Conservation (phyloP, 2,797 vertebrate species). For the Bradypodion ventrale region DNA sequence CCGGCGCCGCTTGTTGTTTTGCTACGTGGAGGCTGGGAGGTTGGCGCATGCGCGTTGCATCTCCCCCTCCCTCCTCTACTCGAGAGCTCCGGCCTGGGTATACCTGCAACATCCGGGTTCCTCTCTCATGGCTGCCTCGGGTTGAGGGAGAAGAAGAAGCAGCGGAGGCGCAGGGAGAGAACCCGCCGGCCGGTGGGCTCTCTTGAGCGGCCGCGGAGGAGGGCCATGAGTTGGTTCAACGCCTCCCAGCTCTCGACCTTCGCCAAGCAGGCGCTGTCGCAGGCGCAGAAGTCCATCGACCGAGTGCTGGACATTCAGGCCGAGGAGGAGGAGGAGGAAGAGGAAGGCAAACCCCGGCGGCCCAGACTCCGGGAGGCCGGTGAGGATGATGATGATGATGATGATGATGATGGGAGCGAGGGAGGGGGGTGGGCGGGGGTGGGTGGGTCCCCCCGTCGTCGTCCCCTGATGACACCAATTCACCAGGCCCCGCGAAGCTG, state of each 20-base stretch:
- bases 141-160: background rate
- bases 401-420: constrained; percentile 77
- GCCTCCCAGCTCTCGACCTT: constrained; percentile 95
- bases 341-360: background rate
- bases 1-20: constrained; percentile 30
- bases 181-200: too few relatives aligned
- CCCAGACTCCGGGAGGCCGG: constrained; percentile 3
- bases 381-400: constrained; percentile 70
- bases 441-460: too few relatives aligned
- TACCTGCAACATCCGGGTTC: constrained; percentile 4
- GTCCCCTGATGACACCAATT: too few relatives aligned
- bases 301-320: constrained; percentile 96
- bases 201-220: background rate
- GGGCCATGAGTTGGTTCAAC: constrained; percentile 96
- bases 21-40: constrained; percentile 9
- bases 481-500: too few relatives aligned
- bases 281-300: constrained; percentile 98
- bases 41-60: background rate
- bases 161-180: background rate
- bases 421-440: too few relatives aligned
- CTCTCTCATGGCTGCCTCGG: background rate
- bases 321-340: constrained; percentile 79
- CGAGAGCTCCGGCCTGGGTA: background rate
- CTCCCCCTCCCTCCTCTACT: too few relatives aligned
- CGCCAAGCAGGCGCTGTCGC: constrained; percentile 95